Evolutionary conservation across 2,797 vertebrate species (phyloP), one percentile per base, ranked within the genome.

Genomic region (Denticeps clupeoides): DNA sequence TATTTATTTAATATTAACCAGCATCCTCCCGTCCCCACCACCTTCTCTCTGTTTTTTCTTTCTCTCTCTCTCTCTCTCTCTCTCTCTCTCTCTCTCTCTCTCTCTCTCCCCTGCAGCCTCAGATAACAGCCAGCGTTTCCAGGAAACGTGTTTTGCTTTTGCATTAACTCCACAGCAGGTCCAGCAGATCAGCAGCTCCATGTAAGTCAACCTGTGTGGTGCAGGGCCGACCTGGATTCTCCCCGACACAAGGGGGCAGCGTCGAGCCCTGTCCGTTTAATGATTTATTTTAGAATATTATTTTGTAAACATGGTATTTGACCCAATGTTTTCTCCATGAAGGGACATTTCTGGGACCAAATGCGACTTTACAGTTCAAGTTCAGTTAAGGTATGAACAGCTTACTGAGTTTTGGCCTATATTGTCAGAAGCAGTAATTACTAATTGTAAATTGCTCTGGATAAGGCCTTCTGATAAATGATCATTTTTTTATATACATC

Each of bases 261-360:
- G n/a, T n/a, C n/a, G n/a, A n/a, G n/a, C n/a, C n/a, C n/a, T n/a
- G n/a, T n/a, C n/a, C n/a, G n/a, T n/a, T n/a, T n/a, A n/a, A n/a
- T n/a, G n/a, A n/a, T n/a, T n/a, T n/a, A n/a, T n/a, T n/a, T n/a
- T n/a, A n/a, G n/a, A n/a, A n/a, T n/a, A n/a, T n/a, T n/a, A n/a
- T n/a, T n/a, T n/a, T n/a, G 2, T 15, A 33, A 5, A 33, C 33
- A 33, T 15, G 12, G 35, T 18, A 3, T 16, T 15, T 2, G n/a
- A 15, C 11, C 16, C 1, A 10, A 10, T 19, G 4, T 19, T 23
- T 31, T n/a, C 42, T 63, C 19, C 58, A 45, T 56, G 42, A 51
- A 99, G 95, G 94, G 95, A 99, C 85, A 95, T 97, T 85, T 96
- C 91, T 71, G 93, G 89, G 89, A 92, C 89, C 90, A 99, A 95